phyloP scores from a whole-genome alignment of 2,888 invertebrate genomes.

The Ctenicera cuprea region DNA sequence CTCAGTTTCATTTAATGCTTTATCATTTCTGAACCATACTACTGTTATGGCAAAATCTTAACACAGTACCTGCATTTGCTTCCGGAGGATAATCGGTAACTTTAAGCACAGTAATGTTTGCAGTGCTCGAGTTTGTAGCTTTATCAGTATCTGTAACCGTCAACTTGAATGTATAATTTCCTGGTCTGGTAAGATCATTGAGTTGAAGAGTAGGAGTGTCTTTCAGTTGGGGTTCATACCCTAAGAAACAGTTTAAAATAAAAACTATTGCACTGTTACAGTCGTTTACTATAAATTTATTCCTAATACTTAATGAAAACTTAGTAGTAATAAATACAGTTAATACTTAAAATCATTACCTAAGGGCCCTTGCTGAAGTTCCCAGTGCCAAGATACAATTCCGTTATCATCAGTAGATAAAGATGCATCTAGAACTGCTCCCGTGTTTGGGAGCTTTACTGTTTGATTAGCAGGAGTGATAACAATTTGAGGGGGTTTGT shows the following conservation, averaged over 20 bases:
- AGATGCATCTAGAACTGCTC: conserved; percentile 91
- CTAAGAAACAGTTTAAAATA: conserved; percentile 68
- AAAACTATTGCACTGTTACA: no score
- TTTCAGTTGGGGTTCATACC: conserved; percentile 86
- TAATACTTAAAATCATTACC: conserved; percentile 57
- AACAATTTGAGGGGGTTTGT: conserved; percentile 88
- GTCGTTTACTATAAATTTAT: no score
- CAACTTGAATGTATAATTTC: conserved; percentile 92
- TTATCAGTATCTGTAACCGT: conserved; percentile 95
- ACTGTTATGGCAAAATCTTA: no score
- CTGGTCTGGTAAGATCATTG: conserved; percentile 88
- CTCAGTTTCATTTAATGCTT: no score
- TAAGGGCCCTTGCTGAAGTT: conserved; percentile 90
- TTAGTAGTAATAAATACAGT: background rate
- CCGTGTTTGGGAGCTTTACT: conserved; percentile 92
- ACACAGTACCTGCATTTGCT: conserved; percentile 94
- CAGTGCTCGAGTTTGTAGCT: conserved; percentile 88
- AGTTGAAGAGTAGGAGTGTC: conserved; percentile 90
- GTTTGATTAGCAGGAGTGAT: conserved; percentile 91
- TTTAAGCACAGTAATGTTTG: conserved; percentile 92
- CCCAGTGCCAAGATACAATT: conserved; percentile 94
- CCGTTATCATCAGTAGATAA: conserved; percentile 83
- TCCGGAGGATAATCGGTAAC: conserved; percentile 96
- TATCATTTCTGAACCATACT: no score
- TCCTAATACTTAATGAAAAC: no score